Evolutionary conservation across 2,797 vertebrate genomes (phyloP).

Genomic region (Periparus ater): DNA sequence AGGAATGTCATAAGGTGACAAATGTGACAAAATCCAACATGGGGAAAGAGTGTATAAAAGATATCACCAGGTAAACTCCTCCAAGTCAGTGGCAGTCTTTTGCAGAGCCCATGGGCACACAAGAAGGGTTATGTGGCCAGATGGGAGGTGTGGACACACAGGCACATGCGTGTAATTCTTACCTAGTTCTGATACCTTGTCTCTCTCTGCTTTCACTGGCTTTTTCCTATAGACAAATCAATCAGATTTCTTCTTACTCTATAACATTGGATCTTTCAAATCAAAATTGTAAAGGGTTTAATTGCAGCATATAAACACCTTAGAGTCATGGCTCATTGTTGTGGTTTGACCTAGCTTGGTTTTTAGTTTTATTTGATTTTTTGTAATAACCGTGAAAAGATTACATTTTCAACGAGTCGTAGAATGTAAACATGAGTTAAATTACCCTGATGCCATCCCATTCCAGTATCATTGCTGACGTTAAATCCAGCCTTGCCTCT

Average conservation of each 20-base stretch:
- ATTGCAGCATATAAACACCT: neutral
- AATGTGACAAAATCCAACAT: neutral
- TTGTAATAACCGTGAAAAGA: neutral
- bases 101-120: neutral
- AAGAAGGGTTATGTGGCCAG: fast-evolving
- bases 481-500: neutral
- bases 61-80: neutral
- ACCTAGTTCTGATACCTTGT: neutral
- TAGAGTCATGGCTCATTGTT: neutral
- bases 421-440: neutral
- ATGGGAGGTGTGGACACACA: neutral
- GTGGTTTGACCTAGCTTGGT: neutral
- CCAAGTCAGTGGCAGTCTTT: neutral
- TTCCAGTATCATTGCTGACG: neutral
- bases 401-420: neutral
- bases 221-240: neutral
- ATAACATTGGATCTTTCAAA: neutral
- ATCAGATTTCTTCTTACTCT: neutral
- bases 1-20: neutral
- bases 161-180: fast-evolving
- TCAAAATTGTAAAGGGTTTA: neutral
- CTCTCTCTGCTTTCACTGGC: neutral
- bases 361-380: neutral
- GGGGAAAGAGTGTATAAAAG: neutral
- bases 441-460: neutral